Base-by-base conservation (phyloP, 2,113 vertebrate genomes). In the Papio anubis region DNA sequence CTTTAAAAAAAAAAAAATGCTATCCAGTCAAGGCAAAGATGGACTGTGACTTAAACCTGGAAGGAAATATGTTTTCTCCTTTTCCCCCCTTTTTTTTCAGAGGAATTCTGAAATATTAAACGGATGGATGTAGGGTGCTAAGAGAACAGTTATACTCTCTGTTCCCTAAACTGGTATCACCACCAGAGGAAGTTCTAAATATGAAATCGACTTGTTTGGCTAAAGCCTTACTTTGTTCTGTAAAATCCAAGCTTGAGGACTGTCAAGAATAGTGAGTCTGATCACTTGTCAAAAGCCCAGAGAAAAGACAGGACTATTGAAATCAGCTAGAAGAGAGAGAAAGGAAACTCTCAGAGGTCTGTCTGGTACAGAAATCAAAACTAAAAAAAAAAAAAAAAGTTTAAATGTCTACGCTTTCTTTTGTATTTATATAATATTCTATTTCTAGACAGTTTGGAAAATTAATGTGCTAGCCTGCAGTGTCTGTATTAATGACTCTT, bases 201-300 rank as follows among this genome's bases (percentile, higher is more conserved):
- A 88, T 75, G 75, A 96, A 96, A 97, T 84, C 80, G 25, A 92
- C 89, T 97, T 93, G 87, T 86, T 97, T 93, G 7, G 35, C 50
- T 50, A 81, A 96, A 88, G 55, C 50, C 57, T 88, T n/a, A 72
- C 90, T 97, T 97, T 97, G 97, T 93, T 97, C 82, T 55, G 64
- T 52, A 88, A 96, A 96, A 88, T 59, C 79, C 38, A 79, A 92
- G 75, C 61, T 92, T 73, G 48, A 93, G 79, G 30, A 40, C 52
- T 95, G 82, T 96, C 50, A 75, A 88, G 87, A 96, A 96, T 27
- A 72, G 21, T 76, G 61, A 89, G 50, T 83, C 55, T 96, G 68
- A 80, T 88, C 75, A 38, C 85, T 75, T 88, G 52, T 94, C 91
- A 97, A 93, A 97, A 96, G 73, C 52, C 80, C 75, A 81, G 14